Base-by-base conservation (phyloP, 2,888 invertebrate genomes). In the Polymixis lichenea region DNA sequence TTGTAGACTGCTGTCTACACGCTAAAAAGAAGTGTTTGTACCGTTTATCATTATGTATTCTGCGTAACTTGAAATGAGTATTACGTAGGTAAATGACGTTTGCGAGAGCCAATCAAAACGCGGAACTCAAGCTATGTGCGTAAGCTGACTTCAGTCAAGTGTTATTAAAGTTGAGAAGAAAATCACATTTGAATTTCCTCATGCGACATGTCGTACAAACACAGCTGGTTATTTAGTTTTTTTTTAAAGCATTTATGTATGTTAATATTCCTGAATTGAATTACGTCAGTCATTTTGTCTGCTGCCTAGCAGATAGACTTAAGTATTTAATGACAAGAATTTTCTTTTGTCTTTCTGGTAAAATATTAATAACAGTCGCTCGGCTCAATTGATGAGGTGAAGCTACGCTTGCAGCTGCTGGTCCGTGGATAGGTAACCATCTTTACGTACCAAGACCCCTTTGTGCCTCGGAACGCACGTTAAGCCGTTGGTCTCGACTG, bases 91-190 rank as follows among this genome's bases (percentile, higher is more conserved):
- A 58, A 58, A 66, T 61, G 74, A 62, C 62, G 66, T 55, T 43
- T 61, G 61, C 22, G 0, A 73, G 46, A 73, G 51, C 43, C 65
- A 72, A 78, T 58, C 72, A 72, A 46, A 58, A 72, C 19, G 32
- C 64, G 78, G 72, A 78, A 78, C 78, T 78, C 22, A 9, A 78
- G 49, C 13, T 55, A 28, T 56, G 43, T 71, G 49, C 77, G 72
- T 78, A 58, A 72, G 49, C 17, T n/a, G n/a, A 4, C 43, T 71
- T 22, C 55, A 64, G 51, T 78, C 56, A 58, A 46, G 64, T 78
- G 64, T 46, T 78, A 77, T 77, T 78, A 78, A 56, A 64, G 51
- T 56, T 78, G 72, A 78, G 56, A 72, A 64, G 77, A 72, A 77
- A 77, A 78, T 64, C 22, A 64, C 64, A 43, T 78, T 25, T 62